These are phyloP conservation scores for Cynocephalus volans DNA, from an alignment of 2,113 vertebrate genomes.

Conservation along the genomic window DNA sequence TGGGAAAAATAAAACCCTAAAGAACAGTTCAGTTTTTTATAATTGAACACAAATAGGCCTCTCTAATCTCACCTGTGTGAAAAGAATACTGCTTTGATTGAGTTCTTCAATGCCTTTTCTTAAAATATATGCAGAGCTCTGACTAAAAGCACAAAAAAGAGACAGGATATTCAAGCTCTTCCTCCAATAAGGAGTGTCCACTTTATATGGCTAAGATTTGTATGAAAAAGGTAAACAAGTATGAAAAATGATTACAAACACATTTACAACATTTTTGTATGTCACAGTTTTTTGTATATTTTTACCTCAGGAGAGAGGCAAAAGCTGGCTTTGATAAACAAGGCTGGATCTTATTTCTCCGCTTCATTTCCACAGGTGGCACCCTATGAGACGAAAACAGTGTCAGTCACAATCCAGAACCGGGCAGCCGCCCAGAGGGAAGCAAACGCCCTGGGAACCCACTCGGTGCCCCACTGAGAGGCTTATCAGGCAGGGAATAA, in stretches of 20 bases:
- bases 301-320: constrained; percentile 81
- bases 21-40: neutral
- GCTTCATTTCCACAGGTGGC: constrained; percentile 75
- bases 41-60: neutral
- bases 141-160: constrained; percentile 34
- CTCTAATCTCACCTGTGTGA: constrained; percentile 16
- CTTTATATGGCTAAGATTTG: neutral
- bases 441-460: neutral
- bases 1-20: neutral
- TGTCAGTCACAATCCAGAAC: constrained; percentile 30
- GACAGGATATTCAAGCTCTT: constrained; percentile 15
- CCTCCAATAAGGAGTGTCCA: neutral
- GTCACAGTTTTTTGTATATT: neutral
- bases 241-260: neutral
- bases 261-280: neutral
- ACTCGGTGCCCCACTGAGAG: neutral
- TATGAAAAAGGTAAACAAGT: neutral
- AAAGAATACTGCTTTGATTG: constrained; percentile 58
- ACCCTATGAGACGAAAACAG: constrained; percentile 78
- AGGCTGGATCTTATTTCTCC: constrained; percentile 53
- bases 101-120: constrained; percentile 63
- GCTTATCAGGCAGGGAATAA: neutral
- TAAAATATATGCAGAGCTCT: constrained; percentile 53
- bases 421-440: neutral
- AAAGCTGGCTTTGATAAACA: constrained; percentile 81